Conservation (phyloP, 1,140 invertebrate species). For the Tetraneura akinire region DNA sequence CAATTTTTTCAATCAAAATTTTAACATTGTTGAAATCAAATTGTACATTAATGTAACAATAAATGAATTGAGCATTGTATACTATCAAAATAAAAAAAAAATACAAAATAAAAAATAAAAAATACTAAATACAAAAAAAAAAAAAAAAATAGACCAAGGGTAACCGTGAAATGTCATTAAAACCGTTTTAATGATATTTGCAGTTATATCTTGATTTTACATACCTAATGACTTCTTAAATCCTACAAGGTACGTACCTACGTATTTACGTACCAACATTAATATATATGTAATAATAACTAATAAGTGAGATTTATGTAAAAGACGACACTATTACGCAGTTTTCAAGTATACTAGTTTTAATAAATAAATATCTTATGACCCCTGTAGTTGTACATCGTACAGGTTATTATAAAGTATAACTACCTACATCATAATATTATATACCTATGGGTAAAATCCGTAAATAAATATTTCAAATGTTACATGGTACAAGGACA, state of each 20-base stretch:
- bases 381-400: background rate
- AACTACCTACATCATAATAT: too few relatives aligned
- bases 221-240: background rate
- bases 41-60: background rate
- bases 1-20: too few relatives aligned
- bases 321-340: background rate
- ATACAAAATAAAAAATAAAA: too few relatives aligned
- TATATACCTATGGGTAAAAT: background rate
- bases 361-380: slow-evolving; percentile 1
- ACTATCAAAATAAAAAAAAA: too few relatives aligned
- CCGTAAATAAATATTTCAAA: slow-evolving; percentile 19
- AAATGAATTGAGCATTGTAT: slow-evolving; percentile 3
- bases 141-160: slow-evolving; percentile 28
- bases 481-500: slow-evolving; percentile 28
- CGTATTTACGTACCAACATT: too few relatives aligned
- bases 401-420: background rate
- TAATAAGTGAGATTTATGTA: slow-evolving; percentile 1
- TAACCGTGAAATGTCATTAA: slow-evolving; percentile 25
- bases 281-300: background rate
- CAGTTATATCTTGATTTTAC: background rate
- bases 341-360: background rate
- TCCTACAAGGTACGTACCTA: too few relatives aligned
- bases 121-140: too few relatives aligned
- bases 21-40: background rate
- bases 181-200: slow-evolving; percentile 4